Evolutionary conservation across 2,888 invertebrate species (phyloP), one percentile per base, ranked within the genome.

Genomic region (Drosophila ochracea): DNA sequence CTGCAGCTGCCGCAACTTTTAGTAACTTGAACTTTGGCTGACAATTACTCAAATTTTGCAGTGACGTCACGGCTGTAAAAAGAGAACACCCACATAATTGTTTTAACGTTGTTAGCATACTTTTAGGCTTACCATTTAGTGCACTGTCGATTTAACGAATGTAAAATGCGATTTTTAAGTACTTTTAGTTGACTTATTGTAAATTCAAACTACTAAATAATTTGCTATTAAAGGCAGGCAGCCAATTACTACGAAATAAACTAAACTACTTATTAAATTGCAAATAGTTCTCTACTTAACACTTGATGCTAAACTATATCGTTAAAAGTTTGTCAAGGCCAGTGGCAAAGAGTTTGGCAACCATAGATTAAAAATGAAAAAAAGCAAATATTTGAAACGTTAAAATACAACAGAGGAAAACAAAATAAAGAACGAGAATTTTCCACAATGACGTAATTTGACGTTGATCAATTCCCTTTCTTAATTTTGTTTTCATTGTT

Each of bases 281-380:
- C 67, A 78, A 80, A 76, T 70, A 74, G 67, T 71, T 81, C 57
- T 49, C 82, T 83, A 86, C 78, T 73, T 72, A 82, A 59, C 73
- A 67, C 41, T 79, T 68, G 62, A 79, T 75, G 79, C 71, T 68
- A 52, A 54, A 54, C 63, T 52, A 65, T 55, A 61, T 54, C 59
- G 68, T 72, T 73, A 73, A 79, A 73, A 78, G 70, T 77, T 83
- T 39, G 63, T 72, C 69, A 82, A 82, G 66, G 70, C 66, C 62
- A 82, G 57, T 65, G 78, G 66, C 72, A 67, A 76, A 79, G 73
- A 82, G 63, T 75, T 73, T 57, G 68, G 52, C 59, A 69, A 81
- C 68, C 59, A 76, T 57, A 83, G 71, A 69, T 62, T 65, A 67
- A 71, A 67, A 57, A 54, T 62, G 77, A 33, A 68, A 61, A 61